Evolutionary conservation across 2,888 invertebrate species (phyloP).

Genomic region (Apeira syringaria): DNA sequence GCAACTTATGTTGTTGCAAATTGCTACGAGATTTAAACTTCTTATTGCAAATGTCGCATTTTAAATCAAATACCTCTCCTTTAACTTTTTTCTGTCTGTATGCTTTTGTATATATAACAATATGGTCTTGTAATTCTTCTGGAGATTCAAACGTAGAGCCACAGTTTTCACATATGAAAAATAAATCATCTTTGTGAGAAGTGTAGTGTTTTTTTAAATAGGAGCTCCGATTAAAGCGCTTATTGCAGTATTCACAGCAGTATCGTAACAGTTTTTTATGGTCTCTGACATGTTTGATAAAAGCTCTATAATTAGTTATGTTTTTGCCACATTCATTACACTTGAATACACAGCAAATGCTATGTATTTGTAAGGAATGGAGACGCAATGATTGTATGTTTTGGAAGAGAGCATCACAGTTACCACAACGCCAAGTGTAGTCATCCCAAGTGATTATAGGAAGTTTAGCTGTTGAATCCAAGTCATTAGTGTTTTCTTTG

Average conservation of each 20-base stretch:
- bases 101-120: conserved; percentile 51
- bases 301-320: conserved; percentile 51
- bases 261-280: conserved; percentile 61
- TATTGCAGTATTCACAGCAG: conserved; percentile 70
- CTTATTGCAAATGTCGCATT: conserved; percentile 65
- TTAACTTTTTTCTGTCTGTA: conserved; percentile 44
- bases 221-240: conserved; percentile 45
- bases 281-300: conserved; percentile 60
- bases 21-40: conserved; percentile 70
- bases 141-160: conserved; percentile 56
- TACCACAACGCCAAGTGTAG: conserved; percentile 64
- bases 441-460: conserved; percentile 60
- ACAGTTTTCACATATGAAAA: conserved; percentile 55
- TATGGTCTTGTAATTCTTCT: conserved; percentile 62
- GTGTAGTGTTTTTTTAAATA: conserved; percentile 54
- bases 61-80: conserved; percentile 50
- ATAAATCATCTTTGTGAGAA: conserved; percentile 22
- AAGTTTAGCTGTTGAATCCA: conserved; percentile 16
- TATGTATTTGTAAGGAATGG: conserved; percentile 68
- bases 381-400: conserved; percentile 61
- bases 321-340: conserved; percentile 67
- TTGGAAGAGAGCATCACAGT: conserved; percentile 69
- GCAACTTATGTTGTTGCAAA: conserved; percentile 61
- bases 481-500: conserved; percentile 29
- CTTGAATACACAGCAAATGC: conserved; percentile 64